These are phyloP conservation scores for Agrilus planipennis DNA, from an alignment of 1,140 invertebrate genomes.

Conservation along the genomic window DNA sequence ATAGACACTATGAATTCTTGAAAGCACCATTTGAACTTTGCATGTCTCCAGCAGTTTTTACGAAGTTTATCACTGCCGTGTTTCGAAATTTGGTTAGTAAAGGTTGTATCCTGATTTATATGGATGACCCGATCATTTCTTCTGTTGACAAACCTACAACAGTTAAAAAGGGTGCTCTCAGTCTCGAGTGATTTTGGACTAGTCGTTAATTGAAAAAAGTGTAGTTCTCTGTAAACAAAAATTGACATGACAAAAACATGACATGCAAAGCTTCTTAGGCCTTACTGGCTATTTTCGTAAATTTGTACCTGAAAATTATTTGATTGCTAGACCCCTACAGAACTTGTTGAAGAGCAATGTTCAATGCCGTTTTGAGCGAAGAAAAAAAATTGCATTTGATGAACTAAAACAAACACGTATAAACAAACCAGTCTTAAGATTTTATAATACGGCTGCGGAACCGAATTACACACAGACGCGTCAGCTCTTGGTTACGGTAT, in stretches of 20 bases:
- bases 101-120: conserved; percentile 21
- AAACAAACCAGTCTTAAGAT: conserved; percentile 25
- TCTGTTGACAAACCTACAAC: too few species aligned
- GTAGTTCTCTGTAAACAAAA: too few species aligned
- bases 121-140: conserved; percentile 22
- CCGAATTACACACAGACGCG: conserved; percentile 20
- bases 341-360: conserved; percentile 11
- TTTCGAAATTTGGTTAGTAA: conserved; percentile 25
- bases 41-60: conserved; percentile 23
- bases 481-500: conserved; percentile 22
- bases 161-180: too few species aligned
- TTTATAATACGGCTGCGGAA: conserved; percentile 21
- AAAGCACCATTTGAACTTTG: too few species aligned
- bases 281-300: too few species aligned
- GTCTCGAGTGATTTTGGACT: too few species aligned
- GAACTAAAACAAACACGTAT: conserved; percentile 4
- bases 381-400: conserved; percentile 14
- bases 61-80: conserved; percentile 23
- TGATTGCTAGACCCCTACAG: too few species aligned
- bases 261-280: too few species aligned
- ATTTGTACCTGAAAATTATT: too few species aligned
- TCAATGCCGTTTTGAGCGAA: conserved; percentile 7
- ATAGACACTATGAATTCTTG: too few species aligned
- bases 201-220: too few species aligned
- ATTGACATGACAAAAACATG: too few species aligned